These are phyloP conservation scores for Callinectes sapidus DNA, from an alignment of 2,888 invertebrate genomes.

Conservation along the genomic window DNA sequence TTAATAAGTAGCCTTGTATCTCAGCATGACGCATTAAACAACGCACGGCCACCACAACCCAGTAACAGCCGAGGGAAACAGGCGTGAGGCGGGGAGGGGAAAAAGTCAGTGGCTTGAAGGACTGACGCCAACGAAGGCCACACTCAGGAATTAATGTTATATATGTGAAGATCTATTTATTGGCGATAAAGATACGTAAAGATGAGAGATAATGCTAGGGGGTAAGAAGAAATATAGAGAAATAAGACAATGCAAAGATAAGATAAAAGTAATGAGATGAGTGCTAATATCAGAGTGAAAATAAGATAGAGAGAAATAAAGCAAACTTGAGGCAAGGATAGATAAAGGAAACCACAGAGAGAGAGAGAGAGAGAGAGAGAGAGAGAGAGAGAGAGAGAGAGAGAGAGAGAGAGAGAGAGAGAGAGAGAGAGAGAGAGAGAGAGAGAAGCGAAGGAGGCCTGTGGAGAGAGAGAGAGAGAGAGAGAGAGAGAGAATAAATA, in stretches of 20 bases:
- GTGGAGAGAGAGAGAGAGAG: constrained; percentile 17
- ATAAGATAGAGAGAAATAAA: not conserved
- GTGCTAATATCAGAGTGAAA: not conserved
- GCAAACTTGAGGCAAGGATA: not conserved
- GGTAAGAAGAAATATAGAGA: not conserved
- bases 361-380: not conserved
- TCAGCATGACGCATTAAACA: not conserved
- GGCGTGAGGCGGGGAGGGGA: not conserved
- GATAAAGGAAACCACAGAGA: not conserved
- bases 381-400: constrained; percentile 20
- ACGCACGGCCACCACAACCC: not conserved
- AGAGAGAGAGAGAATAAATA: not conserved
- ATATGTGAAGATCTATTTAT: not conserved
- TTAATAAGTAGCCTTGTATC: not conserved
- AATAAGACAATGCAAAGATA: not conserved
- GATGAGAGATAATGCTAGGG: not conserved
- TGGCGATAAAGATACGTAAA: not conserved
- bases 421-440: not conserved
- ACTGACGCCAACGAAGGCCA: not conserved
- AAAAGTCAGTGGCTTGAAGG: not conserved
- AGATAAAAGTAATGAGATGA: not conserved
- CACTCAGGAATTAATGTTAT: not conserved
- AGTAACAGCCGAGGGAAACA: not conserved
- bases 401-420: not conserved
- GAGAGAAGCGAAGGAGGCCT: too few relatives aligned